These are phyloP conservation scores for Saiga tatarica DNA, from an alignment of 2,113 vertebrate species.

Conservation along the genomic window DNA sequence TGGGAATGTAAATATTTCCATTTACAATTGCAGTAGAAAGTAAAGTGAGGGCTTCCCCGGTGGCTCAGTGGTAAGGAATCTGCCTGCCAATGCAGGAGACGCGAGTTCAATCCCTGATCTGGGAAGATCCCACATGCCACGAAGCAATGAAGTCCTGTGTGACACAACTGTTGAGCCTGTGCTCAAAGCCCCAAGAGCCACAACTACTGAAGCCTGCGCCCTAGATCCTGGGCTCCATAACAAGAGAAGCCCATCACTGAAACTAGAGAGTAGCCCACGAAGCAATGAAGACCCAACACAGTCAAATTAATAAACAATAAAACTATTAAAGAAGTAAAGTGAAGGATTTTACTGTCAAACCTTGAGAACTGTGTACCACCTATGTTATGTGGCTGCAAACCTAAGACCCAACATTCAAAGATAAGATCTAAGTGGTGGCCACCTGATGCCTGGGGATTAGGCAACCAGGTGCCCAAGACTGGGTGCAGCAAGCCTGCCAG, in stretches of 20 bases:
- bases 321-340: neutral
- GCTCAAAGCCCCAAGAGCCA: neutral
- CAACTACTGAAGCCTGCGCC: neutral
- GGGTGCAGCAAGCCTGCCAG: neutral
- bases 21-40: neutral
- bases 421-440: fast-evolving
- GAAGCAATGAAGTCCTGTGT: neutral
- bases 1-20: neutral
- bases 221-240: neutral
- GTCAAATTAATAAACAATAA: neutral
- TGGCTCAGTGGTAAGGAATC: neutral
- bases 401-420: fast-evolving
- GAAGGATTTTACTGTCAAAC: too few species aligned
- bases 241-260: neutral
- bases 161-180: neutral
- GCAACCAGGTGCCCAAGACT: fast-evolving
- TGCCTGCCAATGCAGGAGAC: neutral
- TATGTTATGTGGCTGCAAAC: neutral
- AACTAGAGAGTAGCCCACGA: neutral
- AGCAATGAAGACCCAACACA: neutral
- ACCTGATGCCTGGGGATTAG: neutral
- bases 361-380: neutral
- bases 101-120: fast-evolving
- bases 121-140: neutral
- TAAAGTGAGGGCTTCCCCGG: neutral